Conservation (phyloP, 2,797 vertebrate species). For the Gallinago nigripennis region DNA sequence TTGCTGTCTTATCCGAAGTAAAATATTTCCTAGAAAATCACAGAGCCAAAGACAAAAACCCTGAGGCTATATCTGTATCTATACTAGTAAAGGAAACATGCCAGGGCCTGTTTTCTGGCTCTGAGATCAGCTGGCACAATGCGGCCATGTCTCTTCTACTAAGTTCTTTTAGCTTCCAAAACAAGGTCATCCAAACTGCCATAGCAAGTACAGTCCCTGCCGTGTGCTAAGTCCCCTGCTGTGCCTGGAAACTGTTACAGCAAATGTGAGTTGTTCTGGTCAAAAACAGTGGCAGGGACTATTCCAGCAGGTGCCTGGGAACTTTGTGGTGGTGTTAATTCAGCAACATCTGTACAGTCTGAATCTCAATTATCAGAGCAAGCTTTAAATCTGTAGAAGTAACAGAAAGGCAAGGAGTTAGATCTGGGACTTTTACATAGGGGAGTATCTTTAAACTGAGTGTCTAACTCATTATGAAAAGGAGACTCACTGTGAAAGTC, state of each 20-base stretch:
- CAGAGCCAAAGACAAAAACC: background rate
- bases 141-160: background rate
- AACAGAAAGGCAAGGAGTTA: background rate
- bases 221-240: background rate
- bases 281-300: background rate
- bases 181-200: background rate
- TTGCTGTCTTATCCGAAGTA: background rate
- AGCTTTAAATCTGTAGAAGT: background rate
- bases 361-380: background rate
- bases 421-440: background rate
- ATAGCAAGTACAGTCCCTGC: background rate
- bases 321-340: background rate
- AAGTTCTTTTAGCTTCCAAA: background rate
- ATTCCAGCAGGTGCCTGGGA: background rate
- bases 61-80: background rate
- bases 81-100: background rate
- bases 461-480: conserved; percentile 3
- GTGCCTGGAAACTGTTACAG: background rate
- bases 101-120: background rate
- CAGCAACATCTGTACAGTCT: background rate
- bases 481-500: conserved; percentile 12
- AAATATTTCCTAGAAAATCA: conserved; percentile 23
- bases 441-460: background rate
- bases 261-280: background rate
- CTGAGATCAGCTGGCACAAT: background rate